phyloP scores from a whole-genome alignment of 2,113 vertebrate species.

The Apeltes quadracus region DNA sequence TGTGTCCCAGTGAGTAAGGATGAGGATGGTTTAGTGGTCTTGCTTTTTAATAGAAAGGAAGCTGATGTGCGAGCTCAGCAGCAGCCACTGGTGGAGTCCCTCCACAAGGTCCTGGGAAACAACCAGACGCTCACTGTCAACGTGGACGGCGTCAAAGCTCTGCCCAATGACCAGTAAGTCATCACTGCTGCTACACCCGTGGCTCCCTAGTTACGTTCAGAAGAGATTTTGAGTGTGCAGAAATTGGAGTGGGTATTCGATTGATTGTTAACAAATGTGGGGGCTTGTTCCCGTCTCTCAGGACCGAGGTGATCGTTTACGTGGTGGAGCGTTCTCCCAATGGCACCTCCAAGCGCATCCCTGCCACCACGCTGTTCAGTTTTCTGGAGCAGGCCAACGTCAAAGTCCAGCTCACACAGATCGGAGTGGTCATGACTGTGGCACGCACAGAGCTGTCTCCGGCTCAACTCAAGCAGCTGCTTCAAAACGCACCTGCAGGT shows the following conservation, averaged over 20 bases:
- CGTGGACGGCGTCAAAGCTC: slow-evolving; percentile 91
- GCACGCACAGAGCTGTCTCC: slow-evolving; percentile 91
- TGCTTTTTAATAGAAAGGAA: slow-evolving; percentile 93
- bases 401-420: slow-evolving; percentile 88
- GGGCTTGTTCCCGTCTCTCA: slow-evolving; percentile 49
- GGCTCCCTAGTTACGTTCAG: not conserved
- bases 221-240: not conserved
- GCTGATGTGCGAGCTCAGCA: slow-evolving; percentile 90
- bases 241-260: not conserved
- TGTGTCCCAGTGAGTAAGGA: slow-evolving; percentile 93
- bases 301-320: slow-evolving; percentile 95
- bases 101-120: slow-evolving; percentile 94
- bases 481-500: slow-evolving; percentile 95
- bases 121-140: slow-evolving; percentile 92
- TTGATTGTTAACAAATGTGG: not conserved
- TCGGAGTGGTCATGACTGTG: slow-evolving; percentile 88
- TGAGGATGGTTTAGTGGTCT: slow-evolving; percentile 92
- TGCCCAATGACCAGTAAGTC: slow-evolving; percentile 94
- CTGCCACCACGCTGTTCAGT: slow-evolving; percentile 83
- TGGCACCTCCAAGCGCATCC: slow-evolving; percentile 92
- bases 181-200: not conserved
- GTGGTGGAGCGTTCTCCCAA: slow-evolving; percentile 94
- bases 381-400: slow-evolving; percentile 90
- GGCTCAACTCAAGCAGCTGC: slow-evolving; percentile 91
- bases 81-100: slow-evolving; percentile 93